phyloP scores from a whole-genome alignment of 2,797 vertebrate species.

The Scolopax bukidnonensis region DNA sequence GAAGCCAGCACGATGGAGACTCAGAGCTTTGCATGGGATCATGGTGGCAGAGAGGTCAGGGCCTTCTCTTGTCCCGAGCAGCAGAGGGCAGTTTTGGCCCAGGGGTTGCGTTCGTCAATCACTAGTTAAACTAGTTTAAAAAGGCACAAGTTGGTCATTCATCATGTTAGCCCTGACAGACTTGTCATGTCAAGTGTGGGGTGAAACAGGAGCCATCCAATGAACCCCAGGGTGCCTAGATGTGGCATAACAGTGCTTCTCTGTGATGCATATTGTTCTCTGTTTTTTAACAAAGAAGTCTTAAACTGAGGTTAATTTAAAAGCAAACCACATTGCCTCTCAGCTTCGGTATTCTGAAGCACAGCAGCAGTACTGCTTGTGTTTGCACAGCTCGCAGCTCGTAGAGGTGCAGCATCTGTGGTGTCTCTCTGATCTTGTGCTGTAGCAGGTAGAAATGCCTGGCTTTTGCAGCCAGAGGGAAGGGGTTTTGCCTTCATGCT shows the following conservation, averaged over 20 bases:
- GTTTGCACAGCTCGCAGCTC: not conserved
- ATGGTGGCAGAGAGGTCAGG: not conserved
- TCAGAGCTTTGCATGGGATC: not conserved
- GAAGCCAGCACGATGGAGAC: not conserved
- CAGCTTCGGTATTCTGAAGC: not conserved
- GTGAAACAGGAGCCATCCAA: not conserved
- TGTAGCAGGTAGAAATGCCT: rapidly evolving
- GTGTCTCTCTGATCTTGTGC: rapidly evolving
- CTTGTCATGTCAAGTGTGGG: not conserved
- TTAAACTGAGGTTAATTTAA: not conserved
- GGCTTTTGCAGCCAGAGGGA: not conserved
- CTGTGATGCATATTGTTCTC: not conserved
- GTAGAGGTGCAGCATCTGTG: not conserved
- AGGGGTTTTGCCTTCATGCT: not conserved
- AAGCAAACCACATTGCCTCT: not conserved
- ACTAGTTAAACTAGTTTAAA: not conserved
- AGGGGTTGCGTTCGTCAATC: no score
- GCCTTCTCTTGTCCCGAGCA: not conserved
- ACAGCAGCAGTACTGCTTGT: not conserved
- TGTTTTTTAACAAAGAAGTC: not conserved
- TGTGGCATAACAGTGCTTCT: not conserved
- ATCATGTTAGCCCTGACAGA: not conserved
- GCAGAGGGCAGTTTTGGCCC: not conserved
- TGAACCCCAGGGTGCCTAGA: not conserved
- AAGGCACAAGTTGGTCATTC: not conserved